Conservation (phyloP, 1,140 invertebrate genomes). For the Brachionus rotundiformis region DNA sequence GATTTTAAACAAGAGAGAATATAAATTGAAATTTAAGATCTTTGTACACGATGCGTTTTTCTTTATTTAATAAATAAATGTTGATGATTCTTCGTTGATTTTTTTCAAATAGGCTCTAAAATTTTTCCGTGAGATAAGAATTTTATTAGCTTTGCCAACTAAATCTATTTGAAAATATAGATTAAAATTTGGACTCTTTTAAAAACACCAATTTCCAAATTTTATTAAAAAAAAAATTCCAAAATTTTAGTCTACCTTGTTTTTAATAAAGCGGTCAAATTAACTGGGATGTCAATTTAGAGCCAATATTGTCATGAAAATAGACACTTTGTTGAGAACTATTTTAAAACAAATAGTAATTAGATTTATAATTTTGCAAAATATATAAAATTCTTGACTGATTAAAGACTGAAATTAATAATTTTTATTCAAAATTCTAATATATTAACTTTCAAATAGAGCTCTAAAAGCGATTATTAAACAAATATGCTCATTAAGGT, state of each 20-base stretch:
- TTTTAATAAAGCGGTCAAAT: background rate
- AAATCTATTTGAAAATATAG: background rate
- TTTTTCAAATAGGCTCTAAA: background rate
- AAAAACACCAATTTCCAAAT: too few relatives aligned
- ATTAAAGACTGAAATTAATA: background rate
- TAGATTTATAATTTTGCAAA: background rate
- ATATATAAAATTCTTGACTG: background rate
- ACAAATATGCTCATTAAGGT: background rate
- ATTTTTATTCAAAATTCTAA: too few relatives aligned
- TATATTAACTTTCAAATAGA: too few relatives aligned
- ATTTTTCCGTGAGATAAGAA: background rate
- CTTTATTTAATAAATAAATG: background rate
- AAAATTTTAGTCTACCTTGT: background rate
- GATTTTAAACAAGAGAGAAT: slow-evolving; percentile 14
- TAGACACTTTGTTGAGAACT: background rate
- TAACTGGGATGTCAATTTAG: background rate
- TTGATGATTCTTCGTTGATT: background rate
- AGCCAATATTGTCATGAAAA: background rate
- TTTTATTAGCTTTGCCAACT: background rate
- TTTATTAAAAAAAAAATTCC: too few relatives aligned
- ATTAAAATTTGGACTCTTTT: too few relatives aligned
- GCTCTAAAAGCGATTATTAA: too few relatives aligned
- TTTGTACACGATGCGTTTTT: slow-evolving; percentile 7
- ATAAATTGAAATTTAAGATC: slow-evolving; percentile 11
- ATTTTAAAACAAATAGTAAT: background rate